Base-by-base conservation (phyloP, 2,113 vertebrate species). In the Andinoacara biseriatus region DNA sequence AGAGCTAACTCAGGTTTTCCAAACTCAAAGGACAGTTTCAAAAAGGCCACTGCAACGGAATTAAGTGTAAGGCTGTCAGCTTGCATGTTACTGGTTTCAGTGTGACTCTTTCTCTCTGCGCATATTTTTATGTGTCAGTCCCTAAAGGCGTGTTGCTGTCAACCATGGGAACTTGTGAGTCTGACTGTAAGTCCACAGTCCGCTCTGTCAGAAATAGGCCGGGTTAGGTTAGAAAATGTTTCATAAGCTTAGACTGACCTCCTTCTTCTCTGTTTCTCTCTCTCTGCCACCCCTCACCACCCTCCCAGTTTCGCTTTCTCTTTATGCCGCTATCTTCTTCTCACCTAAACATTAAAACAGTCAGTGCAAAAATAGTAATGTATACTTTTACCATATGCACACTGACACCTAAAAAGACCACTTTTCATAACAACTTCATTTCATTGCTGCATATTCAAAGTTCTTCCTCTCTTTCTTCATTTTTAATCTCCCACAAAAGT, bases 241-340 rank as follows among this genome's bases (percentile, higher is more conserved):
- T 94, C 92, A 93, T 95, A 95, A 95, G 93, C 93, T 92, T 40
- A 88, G 84, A 79, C 83, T 95, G 93, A 94, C 93, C 94, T 94
- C 94, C 91, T 94, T 94, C 89, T 69, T 89, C 76, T 77, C 58
- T 80, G 84, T 46, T 62, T 88, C 85, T 80, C 83, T 46, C 81
- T 72, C 86, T 83, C 79, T 49, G 20, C 52, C 81, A 5, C 80
- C 72, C 79, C 46, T 77, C 20, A 29, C 33, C 57, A 22, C 78
- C 17, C 20, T 56, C 17, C 17, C 24, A 61, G 35, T 56, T 38
- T 65, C 61, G 56, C 57, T 60, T 58, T 86, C 85, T 91, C 52
- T 65, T 60, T 56, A 26, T 84, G 76, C 76, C 76, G 29, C 83
- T 81, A 58, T 82, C 85, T 60, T 78, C 35, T 76, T 77, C 90